Evolutionary conservation across 2,797 vertebrate genomes (phyloP), one percentile per base, ranked within the genome.

Genomic region (Onychomys leucogaster): DNA sequence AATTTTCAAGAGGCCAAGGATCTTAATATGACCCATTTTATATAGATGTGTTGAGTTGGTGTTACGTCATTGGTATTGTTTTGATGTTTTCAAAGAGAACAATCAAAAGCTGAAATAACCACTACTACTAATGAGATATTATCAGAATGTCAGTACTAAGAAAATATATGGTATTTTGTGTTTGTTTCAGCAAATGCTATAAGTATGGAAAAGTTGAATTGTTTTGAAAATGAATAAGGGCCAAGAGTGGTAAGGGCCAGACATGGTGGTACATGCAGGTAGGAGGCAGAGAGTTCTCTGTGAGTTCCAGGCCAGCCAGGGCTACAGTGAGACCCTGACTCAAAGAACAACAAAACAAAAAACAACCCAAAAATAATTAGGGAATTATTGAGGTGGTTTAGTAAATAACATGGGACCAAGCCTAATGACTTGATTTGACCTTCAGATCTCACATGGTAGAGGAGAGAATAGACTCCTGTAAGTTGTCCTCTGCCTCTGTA

Each of bases 101-200:
- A 88, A 19, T 77, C 75, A 85, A 75, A 69, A 95, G 37, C 23
- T 94, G n/a, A 91, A 83, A 75, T 46, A 69, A 63, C 23, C 14
- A 46, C 32, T 77, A 27, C 34, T 82, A 49, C 17, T 41, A 86
- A 0, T 86, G 80, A 14, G 1, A 9, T 89, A 4, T 61, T 88
- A 55, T 59, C 25, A 76, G 0, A 81, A 82, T 83, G 12, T 89
- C 75, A 76, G 34, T 92, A 71, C 29, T 63, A 90, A 82, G 59
- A 71, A 94, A 86, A 90, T 96, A 76, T 16, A 32, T 84, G 63
- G 6, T 91, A 21, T 43, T 89, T 91, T 89, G 27, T 84, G 7
- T 77, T 96, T 37, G 1, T 37, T 94, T 93, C 25, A 91, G 46
- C 90, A 84, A 92, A 90, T 80, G 16, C 16, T 80, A 27, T 91